Conservation (phyloP, 2,888 invertebrate genomes). For the Eudemis profundana region DNA sequence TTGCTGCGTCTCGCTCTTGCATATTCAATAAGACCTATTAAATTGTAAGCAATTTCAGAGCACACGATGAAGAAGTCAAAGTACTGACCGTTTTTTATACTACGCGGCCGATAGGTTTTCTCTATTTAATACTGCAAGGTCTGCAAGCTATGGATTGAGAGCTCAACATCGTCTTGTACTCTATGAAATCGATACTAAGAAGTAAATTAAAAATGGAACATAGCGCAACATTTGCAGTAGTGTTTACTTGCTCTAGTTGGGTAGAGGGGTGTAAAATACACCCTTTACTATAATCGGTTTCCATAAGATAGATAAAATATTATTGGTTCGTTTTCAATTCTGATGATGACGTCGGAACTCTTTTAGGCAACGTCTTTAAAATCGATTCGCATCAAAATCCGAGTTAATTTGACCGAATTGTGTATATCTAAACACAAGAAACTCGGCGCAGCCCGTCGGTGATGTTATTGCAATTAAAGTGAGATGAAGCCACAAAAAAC, state of each 20-base stretch:
- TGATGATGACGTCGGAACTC: not conserved
- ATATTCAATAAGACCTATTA: too few relatives aligned
- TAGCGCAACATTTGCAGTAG: not conserved
- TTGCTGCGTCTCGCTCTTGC: too few relatives aligned
- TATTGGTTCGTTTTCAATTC: not conserved
- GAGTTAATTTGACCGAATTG: too few relatives aligned
- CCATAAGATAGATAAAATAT: not conserved
- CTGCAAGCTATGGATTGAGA: conserved; percentile 10
- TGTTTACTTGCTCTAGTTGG: conserved; percentile 4
- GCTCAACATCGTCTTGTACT: conserved; percentile 5
- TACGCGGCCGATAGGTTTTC: not conserved
- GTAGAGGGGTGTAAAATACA: not conserved
- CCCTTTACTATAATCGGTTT: not conserved
- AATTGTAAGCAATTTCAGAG: too few relatives aligned
- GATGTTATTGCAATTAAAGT: too few relatives aligned
- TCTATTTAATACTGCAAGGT: conserved; percentile 11
- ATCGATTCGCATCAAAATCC: too few relatives aligned
- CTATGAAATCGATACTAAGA: conserved; percentile 8
- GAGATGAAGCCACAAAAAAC: too few relatives aligned
- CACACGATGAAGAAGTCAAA: not conserved
- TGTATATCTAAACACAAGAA: too few relatives aligned
- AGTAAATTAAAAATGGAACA: conserved; percentile 13
- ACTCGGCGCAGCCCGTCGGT: too few relatives aligned
- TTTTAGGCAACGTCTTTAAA: too few relatives aligned
- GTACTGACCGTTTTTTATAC: not conserved